Base-by-base conservation (phyloP, 2,113 vertebrate species). In the Asarcornis scutulata region DNA sequence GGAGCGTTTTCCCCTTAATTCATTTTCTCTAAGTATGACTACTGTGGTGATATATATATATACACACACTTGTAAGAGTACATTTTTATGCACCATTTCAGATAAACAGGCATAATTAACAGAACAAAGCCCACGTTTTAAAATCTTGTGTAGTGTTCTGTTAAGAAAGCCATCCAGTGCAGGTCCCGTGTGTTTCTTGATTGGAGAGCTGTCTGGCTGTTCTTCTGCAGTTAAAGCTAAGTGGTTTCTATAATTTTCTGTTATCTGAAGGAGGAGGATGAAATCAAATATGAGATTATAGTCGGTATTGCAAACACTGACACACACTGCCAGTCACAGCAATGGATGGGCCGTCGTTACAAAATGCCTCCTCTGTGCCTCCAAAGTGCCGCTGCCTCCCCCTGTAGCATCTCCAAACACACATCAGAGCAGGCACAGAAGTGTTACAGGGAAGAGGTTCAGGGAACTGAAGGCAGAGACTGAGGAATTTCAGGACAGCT, bases 241-340 rank as follows among this genome's bases (percentile, higher is more conserved):
- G 91, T 91, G 90, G 29, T 38, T 93, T 71, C 90, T 76, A 53
- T 91, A 73, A 94, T 96, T 89, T 67, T 60, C 68, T 86, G 62
- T n/a, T 92, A 82, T 44, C 62, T 76, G 90, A 89, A 94, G 88
- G 86, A 63, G 42, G 17, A 92, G 44, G 91, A 91, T 79, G 89
- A 89, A 97, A 92, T 86, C 62, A 82, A 91, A 64, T 63, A 91
- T 48, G 83, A 50, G 68, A 50, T 91, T 93, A 74, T 6, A 81
- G 77, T 17, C 40, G 31, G 42, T 50, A 89, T 31, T 68, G 82
- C 67, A 56, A 83, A n/a, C 75, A 71, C 40, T 79, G 76, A 63
- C 64, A 22, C 46, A 75, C 78, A 50, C 89, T 92, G 91, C 83
- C 83, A 87, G 60, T 87, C 95, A 66, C 34, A 11, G 83, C 77